A percentile compares a stretch with the other conserved stretches of the same genome.
Conservation (phyloP, 2,888 invertebrate species). For the Cordilura impudica region DNA sequence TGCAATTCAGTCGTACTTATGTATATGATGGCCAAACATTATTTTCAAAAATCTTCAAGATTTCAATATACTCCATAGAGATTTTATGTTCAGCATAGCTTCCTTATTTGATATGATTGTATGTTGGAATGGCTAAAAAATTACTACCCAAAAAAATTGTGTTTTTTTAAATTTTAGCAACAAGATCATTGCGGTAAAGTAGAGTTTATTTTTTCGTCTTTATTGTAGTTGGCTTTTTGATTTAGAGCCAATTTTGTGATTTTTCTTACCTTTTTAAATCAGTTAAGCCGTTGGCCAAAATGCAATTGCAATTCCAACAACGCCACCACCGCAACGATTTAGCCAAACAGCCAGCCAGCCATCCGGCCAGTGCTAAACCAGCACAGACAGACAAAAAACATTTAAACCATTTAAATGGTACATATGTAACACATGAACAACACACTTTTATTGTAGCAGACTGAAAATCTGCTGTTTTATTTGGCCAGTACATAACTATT, state of each 20-base stretch:
- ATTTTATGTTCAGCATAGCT: slow-evolving; percentile 19
- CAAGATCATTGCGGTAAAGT: slow-evolving; percentile 26
- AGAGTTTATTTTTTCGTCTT: slow-evolving; percentile 21
- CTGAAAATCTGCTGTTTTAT: slow-evolving; percentile 4
- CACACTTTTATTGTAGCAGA: slow-evolving; percentile 21
- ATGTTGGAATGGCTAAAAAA: background rate
- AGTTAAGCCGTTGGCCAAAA: slow-evolving; percentile 61
- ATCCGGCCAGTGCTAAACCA: slow-evolving; percentile 18
- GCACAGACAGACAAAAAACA: slow-evolving; percentile 5
- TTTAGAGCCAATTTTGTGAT: slow-evolving; percentile 61
- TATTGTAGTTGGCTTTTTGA: slow-evolving; percentile 57
- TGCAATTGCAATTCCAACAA: slow-evolving; percentile 60
- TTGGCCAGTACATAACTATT: slow-evolving; percentile 8
- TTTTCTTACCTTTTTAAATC: slow-evolving; percentile 56
- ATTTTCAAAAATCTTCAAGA: background rate
- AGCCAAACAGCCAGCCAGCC: slow-evolving; percentile 27
- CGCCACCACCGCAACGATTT: slow-evolving; percentile 24
- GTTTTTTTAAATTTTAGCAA: slow-evolving; percentile 31
- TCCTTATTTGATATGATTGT: slow-evolving; percentile 45
- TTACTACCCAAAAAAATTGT: slow-evolving; percentile 6
- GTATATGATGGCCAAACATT: background rate
- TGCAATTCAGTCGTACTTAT: background rate
- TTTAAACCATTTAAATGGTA: slow-evolving; percentile 54
- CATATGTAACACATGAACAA: slow-evolving; percentile 58
- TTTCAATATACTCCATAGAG: background rate